Percentiles rank a stretch among this genome's conserved stretches.
These are phyloP conservation scores for Parnassius glacialis DNA, from an alignment of 2,888 invertebrate genomes.

Conservation along the genomic window DNA sequence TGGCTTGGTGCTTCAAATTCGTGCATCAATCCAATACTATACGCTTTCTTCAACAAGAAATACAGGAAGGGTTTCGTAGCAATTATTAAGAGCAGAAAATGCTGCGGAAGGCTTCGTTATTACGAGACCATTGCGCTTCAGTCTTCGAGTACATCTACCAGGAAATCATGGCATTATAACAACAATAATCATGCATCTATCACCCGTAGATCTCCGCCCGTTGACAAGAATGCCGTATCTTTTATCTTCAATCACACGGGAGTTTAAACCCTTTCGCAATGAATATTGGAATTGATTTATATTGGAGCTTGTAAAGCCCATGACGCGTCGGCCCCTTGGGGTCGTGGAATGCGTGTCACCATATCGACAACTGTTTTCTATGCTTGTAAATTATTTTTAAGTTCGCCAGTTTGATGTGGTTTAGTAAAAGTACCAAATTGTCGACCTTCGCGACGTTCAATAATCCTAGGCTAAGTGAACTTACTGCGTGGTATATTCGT, in stretches of 20 bases:
- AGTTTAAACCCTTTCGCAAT: constrained; percentile 70
- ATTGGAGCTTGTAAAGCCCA: constrained; percentile 44
- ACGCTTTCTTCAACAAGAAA: constrained; percentile 97
- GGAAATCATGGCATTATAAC: constrained; percentile 92
- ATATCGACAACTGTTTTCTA: constrained; percentile 62
- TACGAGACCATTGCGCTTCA: constrained; percentile 93
- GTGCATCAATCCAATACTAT: constrained; percentile 96
- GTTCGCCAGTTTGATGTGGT: constrained; percentile 68
- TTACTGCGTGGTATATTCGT: constrained; percentile 31
- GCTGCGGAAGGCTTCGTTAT: constrained; percentile 91
- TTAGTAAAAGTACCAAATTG: constrained; percentile 46
- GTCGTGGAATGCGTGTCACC: constrained; percentile 35
- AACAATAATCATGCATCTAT: constrained; percentile 83
- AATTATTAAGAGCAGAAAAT: constrained; percentile 91
- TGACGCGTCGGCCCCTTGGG: constrained; percentile 33
- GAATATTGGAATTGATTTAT: constrained; percentile 42
- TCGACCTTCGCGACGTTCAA: constrained; percentile 42
- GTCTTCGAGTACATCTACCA: constrained; percentile 91
- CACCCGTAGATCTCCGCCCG: constrained; percentile 77
- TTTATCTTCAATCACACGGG: constrained; percentile 88
- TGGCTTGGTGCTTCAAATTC: constrained; percentile 97
- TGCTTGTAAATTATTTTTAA: constrained; percentile 48
- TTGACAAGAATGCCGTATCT: constrained; percentile 74
- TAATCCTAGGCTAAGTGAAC: constrained; percentile 12
- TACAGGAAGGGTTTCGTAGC: constrained; percentile 94